Evolutionary conservation across 1,140 invertebrate genomes (phyloP).

Genomic region (Choristoneura fumiferana): DNA sequence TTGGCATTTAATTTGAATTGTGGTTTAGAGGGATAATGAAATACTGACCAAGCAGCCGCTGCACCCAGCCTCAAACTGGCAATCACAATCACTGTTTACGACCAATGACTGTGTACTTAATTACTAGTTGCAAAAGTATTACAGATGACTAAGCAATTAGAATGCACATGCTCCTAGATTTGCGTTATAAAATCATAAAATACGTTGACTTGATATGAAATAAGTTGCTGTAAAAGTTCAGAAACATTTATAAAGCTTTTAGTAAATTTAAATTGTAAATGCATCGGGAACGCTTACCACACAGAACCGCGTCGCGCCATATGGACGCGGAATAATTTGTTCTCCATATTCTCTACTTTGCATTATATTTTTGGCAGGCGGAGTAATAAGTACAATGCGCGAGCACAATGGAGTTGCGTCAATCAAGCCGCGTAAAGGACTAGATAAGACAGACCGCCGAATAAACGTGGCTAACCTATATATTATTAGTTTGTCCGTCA

Average conservation of each 20-base stretch:
- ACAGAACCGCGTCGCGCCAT: not conserved
- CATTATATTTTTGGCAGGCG: constrained; percentile 30
- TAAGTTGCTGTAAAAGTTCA: constrained; percentile 3
- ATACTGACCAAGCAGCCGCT: not conserved
- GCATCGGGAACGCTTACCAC: not conserved
- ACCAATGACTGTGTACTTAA: constrained; percentile 28
- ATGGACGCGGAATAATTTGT: constrained; percentile 24
- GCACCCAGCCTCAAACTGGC: constrained; percentile 1
- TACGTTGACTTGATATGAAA: not conserved
- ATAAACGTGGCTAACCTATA: constrained; percentile 60
- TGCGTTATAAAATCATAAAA: not conserved
- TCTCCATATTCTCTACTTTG: constrained; percentile 23
- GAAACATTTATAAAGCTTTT: constrained; percentile 5
- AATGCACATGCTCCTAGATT: not conserved
- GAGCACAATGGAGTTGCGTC: constrained; percentile 41
- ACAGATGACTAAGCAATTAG: constrained; percentile 8
- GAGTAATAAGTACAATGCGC: constrained; percentile 30
- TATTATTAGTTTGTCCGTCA: constrained; percentile 63
- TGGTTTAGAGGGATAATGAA: not conserved
- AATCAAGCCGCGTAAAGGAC: constrained; percentile 50
- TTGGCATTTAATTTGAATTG: not conserved
- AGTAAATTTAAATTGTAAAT: constrained; percentile 18
- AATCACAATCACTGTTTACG: constrained; percentile 27
- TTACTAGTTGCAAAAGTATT: constrained; percentile 23
- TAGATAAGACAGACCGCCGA: constrained; percentile 52